phyloP scores from a whole-genome alignment of 1,140 invertebrate species.

The Drosophila serrata region DNA sequence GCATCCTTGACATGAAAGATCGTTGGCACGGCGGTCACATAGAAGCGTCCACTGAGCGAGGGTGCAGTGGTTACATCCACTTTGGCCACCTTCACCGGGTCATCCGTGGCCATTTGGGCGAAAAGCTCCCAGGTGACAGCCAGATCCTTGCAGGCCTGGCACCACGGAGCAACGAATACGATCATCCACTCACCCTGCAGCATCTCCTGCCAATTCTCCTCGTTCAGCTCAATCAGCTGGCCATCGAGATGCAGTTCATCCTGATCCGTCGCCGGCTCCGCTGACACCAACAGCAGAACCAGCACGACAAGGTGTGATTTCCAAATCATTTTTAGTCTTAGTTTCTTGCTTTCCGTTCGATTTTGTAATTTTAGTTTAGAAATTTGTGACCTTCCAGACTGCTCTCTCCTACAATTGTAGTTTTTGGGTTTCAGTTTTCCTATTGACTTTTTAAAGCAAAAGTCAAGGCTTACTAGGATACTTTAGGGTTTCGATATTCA shows the following conservation, averaged over 20 bases:
- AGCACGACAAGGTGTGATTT: constrained; percentile 56
- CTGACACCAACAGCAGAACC: constrained; percentile 37
- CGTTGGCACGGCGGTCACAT: constrained; percentile 98
- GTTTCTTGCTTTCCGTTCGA: constrained; percentile 10
- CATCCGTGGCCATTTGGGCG: constrained; percentile 89
- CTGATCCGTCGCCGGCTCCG: constrained; percentile 3
- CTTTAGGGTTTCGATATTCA: too few relatives aligned
- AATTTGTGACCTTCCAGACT: background rate
- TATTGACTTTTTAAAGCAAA: background rate
- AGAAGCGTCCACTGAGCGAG: constrained; percentile 97
- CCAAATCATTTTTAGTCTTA: constrained; percentile 18
- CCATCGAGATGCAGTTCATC: constrained; percentile 53
- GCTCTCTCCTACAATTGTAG: background rate
- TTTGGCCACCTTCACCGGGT: constrained; percentile 94
- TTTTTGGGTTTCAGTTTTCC: constrained; percentile 8
- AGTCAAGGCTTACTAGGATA: background rate
- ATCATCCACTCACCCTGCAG: background rate
- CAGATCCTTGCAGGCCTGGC: constrained; percentile 97
- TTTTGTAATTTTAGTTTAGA: constrained; percentile 8
- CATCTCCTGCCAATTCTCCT: background rate
- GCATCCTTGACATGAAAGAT: constrained; percentile 99
- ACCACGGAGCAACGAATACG: constrained; percentile 96
- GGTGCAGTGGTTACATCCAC: constrained; percentile 97
- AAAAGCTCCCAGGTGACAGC: constrained; percentile 95
- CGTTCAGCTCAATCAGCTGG: constrained; percentile 63